A percentile compares a stretch with the other conserved stretches of the same genome.
Conservation (phyloP, 2,888 invertebrate genomes). For the Beris morrisii region DNA sequence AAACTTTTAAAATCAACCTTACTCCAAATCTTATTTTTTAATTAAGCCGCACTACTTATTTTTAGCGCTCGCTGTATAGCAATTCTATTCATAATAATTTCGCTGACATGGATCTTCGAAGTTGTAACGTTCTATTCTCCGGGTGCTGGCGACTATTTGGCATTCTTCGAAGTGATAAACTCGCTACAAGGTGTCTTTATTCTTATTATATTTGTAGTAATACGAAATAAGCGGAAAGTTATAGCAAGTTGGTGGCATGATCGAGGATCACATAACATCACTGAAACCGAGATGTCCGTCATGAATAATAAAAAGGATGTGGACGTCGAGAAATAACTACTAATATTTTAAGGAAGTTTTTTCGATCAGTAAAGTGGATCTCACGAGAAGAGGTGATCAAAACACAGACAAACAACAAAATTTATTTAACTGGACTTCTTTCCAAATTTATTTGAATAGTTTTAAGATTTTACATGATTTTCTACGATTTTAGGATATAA, state of each 20-base stretch:
- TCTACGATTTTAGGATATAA: too few species aligned
- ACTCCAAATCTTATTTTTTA: too few species aligned
- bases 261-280: constrained; percentile 51
- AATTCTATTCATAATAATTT: constrained; percentile 67
- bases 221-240: constrained; percentile 49
- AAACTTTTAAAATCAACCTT: too few species aligned
- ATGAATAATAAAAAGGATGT: not conserved
- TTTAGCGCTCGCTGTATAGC: constrained; percentile 52
- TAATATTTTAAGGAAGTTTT: not conserved
- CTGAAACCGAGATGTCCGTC: constrained; percentile 27
- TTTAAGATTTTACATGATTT: too few species aligned
- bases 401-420: too few species aligned
- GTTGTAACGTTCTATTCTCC: constrained; percentile 62
- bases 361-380: too few species aligned
- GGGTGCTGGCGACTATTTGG: constrained; percentile 56
- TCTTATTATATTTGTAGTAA: constrained; percentile 64
- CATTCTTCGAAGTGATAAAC: constrained; percentile 69
- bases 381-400: too few species aligned
- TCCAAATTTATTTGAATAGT: too few species aligned
- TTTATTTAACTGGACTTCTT: too few species aligned
- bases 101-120: constrained; percentile 72
- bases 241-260: constrained; percentile 55
- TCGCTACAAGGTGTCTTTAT: constrained; percentile 71
- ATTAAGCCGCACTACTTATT: not conserved
- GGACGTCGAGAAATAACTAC: not conserved